Percentiles rank a stretch among this genome's conserved stretches.
These are phyloP conservation scores for Syngnathus rostellatus DNA, from an alignment of 2,797 vertebrate genomes.

Conservation along the genomic window DNA sequence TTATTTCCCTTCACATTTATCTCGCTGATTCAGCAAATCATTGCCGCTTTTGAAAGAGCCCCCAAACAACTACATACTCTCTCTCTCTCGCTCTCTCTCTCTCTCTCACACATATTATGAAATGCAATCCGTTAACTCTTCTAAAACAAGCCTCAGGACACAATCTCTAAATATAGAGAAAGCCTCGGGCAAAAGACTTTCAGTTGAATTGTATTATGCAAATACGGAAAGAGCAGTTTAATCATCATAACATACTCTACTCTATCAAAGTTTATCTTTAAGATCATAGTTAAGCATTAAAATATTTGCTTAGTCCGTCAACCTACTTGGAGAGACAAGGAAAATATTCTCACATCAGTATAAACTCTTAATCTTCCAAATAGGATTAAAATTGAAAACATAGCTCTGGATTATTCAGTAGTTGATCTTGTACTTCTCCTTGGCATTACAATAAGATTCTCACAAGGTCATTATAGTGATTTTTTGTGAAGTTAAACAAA, in stretches of 20 bases:
- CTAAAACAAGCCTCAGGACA: conserved; percentile 39
- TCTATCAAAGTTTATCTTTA: neutral
- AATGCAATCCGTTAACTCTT: conserved; percentile 30
- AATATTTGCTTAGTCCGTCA: conserved; percentile 4
- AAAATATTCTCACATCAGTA: neutral
- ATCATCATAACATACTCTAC: conserved; percentile 1
- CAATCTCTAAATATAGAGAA: conserved; percentile 42
- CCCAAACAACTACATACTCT: conserved; percentile 13
- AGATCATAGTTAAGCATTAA: neutral
- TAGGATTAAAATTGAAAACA: conserved; percentile 8
- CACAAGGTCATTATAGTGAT: neutral
- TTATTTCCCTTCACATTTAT: conserved; percentile 36
- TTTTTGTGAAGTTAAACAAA: neutral
- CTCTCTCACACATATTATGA: neutral
- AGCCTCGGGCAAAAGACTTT: conserved; percentile 8
- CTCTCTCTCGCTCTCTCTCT: conserved; percentile 4
- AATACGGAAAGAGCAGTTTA: neutral
- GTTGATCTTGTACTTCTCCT: neutral
- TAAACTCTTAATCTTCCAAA: conserved; percentile 1
- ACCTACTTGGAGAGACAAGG: neutral
- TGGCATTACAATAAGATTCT: neutral
- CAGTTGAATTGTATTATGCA: conserved; percentile 19
- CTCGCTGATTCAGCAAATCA: conserved; percentile 40
- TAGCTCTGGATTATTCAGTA: neutral
- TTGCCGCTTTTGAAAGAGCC: conserved; percentile 42